These are phyloP conservation scores for Rhynchophorus ferrugineus DNA, from an alignment of 1,140 invertebrate species.

Conservation along the genomic window DNA sequence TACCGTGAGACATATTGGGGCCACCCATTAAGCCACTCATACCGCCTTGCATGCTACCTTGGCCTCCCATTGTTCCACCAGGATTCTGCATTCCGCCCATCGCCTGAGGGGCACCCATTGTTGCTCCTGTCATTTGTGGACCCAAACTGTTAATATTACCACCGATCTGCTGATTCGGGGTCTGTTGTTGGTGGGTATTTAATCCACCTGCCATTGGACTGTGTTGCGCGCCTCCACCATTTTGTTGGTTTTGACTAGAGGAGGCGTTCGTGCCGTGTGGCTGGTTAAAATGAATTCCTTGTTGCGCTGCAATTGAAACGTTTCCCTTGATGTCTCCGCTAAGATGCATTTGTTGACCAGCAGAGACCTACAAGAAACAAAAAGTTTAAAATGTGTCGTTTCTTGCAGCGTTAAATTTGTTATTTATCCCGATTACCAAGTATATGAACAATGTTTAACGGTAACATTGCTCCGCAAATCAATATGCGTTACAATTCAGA, in stretches of 20 bases:
- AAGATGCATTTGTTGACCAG: slow-evolving; percentile 71
- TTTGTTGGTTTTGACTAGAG: neutral
- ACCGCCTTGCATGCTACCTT: slow-evolving; percentile 11
- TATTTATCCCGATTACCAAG: too few species aligned
- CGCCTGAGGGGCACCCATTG: slow-evolving; percentile 16
- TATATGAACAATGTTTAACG: too few species aligned
- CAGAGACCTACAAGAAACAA: slow-evolving; percentile 56
- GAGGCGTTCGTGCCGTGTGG: slow-evolving; percentile 9
- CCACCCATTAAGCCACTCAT: slow-evolving; percentile 26
- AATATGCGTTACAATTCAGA: too few species aligned
- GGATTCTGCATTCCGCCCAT: slow-evolving; percentile 15
- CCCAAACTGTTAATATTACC: slow-evolving; percentile 8
- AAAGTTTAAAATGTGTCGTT: neutral
- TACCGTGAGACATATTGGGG: slow-evolving; percentile 17
- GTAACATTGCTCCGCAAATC: too few species aligned
- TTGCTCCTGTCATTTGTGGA: slow-evolving; percentile 35
- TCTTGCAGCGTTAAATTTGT: neutral
- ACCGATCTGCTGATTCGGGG: slow-evolving; percentile 16
- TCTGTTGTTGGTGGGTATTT: slow-evolving; percentile 13
- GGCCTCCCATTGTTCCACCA: slow-evolving; percentile 8
- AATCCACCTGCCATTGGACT: slow-evolving; percentile 21
- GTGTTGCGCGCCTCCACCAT: slow-evolving; percentile 6
- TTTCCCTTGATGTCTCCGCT: slow-evolving; percentile 59
- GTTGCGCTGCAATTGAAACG: slow-evolving; percentile 67
- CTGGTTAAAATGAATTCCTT: slow-evolving; percentile 67